phyloP scores from a whole-genome alignment of 2,888 invertebrate genomes.

The Pemphredon lugubris region DNA sequence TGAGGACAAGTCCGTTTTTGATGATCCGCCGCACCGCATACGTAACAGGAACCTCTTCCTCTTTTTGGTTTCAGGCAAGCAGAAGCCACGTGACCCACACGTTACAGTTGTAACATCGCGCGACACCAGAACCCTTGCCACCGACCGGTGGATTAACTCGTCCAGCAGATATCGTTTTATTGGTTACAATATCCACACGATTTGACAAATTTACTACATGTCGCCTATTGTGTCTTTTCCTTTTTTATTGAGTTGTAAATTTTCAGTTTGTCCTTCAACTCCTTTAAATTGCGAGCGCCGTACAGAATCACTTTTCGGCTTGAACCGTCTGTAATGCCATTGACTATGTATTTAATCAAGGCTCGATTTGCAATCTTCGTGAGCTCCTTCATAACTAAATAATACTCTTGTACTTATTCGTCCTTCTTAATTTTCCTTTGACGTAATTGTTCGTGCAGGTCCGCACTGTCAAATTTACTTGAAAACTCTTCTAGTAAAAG shows the following conservation, averaged over 20 bases:
- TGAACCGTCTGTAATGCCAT: constrained; percentile 10
- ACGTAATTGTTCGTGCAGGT: constrained; percentile 3
- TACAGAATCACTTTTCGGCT: constrained; percentile 1
- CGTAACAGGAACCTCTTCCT: neutral
- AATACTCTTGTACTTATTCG: constrained; percentile 13
- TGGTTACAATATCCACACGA: too few relatives aligned
- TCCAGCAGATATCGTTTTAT: too few relatives aligned
- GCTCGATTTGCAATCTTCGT: constrained; percentile 1
- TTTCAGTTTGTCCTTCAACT: constrained; percentile 11
- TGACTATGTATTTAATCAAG: constrained; percentile 16
- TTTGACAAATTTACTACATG: too few relatives aligned
- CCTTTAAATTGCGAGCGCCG: neutral
- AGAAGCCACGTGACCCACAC: too few relatives aligned
- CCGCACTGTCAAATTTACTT: constrained; percentile 2
- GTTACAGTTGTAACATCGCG: too few relatives aligned
- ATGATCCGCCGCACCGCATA: too few relatives aligned
- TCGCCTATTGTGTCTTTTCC: too few relatives aligned
- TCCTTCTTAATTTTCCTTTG: neutral
- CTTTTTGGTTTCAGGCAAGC: neutral
- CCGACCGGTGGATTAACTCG: too few relatives aligned
- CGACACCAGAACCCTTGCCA: too few relatives aligned
- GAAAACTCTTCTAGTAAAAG: constrained; percentile 1
- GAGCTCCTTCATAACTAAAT: constrained; percentile 12
- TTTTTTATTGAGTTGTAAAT: constrained; percentile 6
- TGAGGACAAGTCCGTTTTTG: neutral